Base-by-base conservation (phyloP, 2,888 invertebrate genomes). In the Encarsia formosa region DNA sequence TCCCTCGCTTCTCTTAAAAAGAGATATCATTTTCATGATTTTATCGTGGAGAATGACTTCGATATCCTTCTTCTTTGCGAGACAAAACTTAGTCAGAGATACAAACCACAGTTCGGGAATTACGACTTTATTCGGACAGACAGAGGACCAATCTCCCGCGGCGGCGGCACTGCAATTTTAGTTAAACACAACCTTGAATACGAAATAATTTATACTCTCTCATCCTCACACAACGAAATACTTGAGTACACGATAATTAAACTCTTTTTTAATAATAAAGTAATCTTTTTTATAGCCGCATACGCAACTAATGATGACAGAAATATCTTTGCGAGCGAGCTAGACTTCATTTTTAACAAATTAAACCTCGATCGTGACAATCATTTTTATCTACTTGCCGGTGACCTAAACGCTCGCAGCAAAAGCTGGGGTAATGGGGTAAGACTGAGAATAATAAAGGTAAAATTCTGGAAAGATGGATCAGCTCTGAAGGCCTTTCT, bases 161-260 rank as follows among this genome's bases (percentile, higher is more conserved):
- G 57, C 4, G 53, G 57, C 2, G 57, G 53, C 1, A 54, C 48
- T 2, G 50, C 37, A 5, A 56, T 50, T n/a, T 35, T 37, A 29
- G 44, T 47, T 6, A 35, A 44, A 16, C 16, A 50, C 19, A 40
- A 4, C 22, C 15, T 40, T 4, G n/a, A 11, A n/a, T 23, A 40
- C 24, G 40, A 40, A 4, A 23, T 13, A 3, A 23, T 40, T 3
- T n/a, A 40, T 8, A 15, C 13, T 3, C 24, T 24, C 2, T 40
- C 40, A 11, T 40, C 40, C 2, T 15, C n/a, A 3, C 23, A 11
- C 16, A 40, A 40, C 11, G 19, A 11, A n/a, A 35, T 41, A 8
- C 6, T 52, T 1, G 52, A 52, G 35, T 40, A 19, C n/a, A 34
- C 41, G 9, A 46, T 45, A n/a, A 45, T 45, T 4, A 16, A 26